These are phyloP conservation scores for Andrena haemorrhoa DNA, from an alignment of 2,888 invertebrate genomes.

Conservation along the genomic window DNA sequence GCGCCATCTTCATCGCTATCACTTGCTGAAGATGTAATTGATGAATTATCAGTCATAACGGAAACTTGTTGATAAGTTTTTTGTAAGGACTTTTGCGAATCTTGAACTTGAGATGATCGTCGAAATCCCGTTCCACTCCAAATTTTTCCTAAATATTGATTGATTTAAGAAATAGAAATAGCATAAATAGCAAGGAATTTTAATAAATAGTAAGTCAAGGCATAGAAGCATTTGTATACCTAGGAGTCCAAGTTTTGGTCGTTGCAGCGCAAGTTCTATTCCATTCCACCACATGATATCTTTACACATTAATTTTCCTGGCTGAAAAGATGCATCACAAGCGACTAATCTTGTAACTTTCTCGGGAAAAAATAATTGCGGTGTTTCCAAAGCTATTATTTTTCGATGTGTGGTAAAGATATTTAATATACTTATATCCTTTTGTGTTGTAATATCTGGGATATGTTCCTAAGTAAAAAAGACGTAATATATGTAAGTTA, in stretches of 20 bases:
- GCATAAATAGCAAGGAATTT: not conserved
- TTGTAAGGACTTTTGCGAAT: constrained; percentile 73
- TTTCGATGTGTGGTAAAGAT: constrained; percentile 87
- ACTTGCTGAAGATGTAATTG: constrained; percentile 76
- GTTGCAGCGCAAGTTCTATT: constrained; percentile 88
- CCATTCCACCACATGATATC: constrained; percentile 92
- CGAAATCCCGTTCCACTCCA: constrained; percentile 80
- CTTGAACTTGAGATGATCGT: constrained; percentile 73
- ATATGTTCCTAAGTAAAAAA: constrained; percentile 88
- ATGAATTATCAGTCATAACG: constrained; percentile 74
- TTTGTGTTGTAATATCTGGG: constrained; percentile 88
- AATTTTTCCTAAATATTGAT: constrained; percentile 78
- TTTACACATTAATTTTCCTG: constrained; percentile 87
- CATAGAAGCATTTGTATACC: constrained; percentile 83
- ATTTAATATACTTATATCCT: constrained; percentile 89
- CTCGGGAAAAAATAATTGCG: constrained; percentile 89
- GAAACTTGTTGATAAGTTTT: constrained; percentile 76
- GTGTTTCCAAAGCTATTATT: constrained; percentile 88
- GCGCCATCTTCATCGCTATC: constrained; percentile 80
- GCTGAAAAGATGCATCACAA: constrained; percentile 85
- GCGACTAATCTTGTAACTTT: constrained; percentile 89
- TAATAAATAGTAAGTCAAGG: not conserved
- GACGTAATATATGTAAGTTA: too few species aligned
- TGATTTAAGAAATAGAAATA: not conserved
- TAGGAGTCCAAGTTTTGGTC: constrained; percentile 88